phyloP scores from a whole-genome alignment of 2,113 vertebrate genomes.

The Alaudala cheleensis region DNA sequence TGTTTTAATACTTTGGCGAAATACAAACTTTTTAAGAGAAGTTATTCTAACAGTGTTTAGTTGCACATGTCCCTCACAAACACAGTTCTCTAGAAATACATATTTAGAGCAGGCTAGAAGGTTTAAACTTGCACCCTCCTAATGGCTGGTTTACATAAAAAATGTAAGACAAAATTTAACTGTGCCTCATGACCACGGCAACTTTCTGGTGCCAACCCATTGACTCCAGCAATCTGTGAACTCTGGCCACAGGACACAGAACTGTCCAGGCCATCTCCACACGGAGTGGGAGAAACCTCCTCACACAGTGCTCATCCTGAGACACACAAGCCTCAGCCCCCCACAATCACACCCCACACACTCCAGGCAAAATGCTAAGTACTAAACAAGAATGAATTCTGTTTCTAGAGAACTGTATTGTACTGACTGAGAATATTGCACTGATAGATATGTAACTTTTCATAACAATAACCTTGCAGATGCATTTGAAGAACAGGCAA shows the following conservation, averaged over 20 bases:
- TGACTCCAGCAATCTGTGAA: not conserved
- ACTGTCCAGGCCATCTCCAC: not conserved
- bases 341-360: rapidly evolving
- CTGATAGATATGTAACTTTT: not conserved
- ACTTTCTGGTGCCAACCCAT: not conserved
- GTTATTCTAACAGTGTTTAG: not conserved
- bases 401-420: not conserved
- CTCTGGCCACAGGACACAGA: not conserved
- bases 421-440: not conserved
- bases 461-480: not conserved
- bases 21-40: not conserved
- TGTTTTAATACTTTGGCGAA: not conserved
- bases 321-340: not conserved
- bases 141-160: not conserved
- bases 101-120: not conserved
- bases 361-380: not conserved
- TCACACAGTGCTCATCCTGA: rapidly evolving
- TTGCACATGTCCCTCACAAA: no score
- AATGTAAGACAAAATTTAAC: not conserved
- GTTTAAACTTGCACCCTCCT: not conserved
- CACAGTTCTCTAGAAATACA: not conserved
- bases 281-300: not conserved
- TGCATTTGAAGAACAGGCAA: not conserved
- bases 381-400: not conserved
- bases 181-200: not conserved